Conservation (phyloP, 2,888 invertebrate species). For the Callimorpha dominula region DNA sequence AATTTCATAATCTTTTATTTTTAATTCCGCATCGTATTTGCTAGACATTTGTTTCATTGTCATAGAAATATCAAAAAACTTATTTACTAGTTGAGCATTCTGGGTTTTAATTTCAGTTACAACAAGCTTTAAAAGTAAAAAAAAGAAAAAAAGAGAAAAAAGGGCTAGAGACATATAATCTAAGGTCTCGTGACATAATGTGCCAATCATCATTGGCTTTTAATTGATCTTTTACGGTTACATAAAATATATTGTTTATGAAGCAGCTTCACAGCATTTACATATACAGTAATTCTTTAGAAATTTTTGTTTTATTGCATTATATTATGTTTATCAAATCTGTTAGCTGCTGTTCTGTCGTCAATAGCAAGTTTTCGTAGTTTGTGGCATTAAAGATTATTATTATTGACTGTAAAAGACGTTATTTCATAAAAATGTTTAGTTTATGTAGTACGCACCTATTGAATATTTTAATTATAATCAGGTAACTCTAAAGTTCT, state of each 20-base stretch:
- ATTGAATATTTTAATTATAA: neutral
- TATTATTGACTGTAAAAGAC: no score
- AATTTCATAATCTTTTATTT: neutral
- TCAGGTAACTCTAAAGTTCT: neutral
- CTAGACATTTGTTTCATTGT: neutral
- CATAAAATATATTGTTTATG: neutral
- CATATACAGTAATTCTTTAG: neutral
- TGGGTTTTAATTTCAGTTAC: neutral
- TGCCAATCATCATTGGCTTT: neutral
- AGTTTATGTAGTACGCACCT: no score
- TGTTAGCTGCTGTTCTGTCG: no score
- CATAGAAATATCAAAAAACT: neutral
- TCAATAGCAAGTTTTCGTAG: no score
- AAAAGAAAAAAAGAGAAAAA: no score
- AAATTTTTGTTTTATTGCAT: neutral
- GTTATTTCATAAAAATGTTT: no score
- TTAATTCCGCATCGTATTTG: neutral
- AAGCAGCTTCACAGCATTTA: neutral
- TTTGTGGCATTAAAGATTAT: no score
- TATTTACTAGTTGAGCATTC: neutral
- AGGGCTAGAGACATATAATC: neutral
- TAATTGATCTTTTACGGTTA: neutral
- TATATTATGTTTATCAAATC: no score
- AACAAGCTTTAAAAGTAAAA: neutral
- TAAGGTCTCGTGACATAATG: neutral